Conservation (phyloP, 2,113 vertebrate species). For the Acrocephalus arundinaceus region DNA sequence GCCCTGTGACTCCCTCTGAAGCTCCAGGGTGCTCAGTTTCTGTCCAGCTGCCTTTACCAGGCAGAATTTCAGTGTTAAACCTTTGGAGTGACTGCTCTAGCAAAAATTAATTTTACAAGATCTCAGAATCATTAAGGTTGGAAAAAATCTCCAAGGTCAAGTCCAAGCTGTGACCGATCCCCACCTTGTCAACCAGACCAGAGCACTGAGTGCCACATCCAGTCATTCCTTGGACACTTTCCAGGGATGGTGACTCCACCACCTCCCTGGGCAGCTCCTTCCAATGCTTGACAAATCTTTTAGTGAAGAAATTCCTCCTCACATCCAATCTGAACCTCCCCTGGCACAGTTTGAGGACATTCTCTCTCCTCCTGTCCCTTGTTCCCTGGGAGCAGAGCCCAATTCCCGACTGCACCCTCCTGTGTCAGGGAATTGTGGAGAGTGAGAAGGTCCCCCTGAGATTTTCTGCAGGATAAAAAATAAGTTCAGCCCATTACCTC, state of each 20-base stretch:
- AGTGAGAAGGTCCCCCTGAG: fast-evolving
- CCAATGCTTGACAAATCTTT: neutral
- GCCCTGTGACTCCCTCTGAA: neutral
- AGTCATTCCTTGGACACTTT: neutral
- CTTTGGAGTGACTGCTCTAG: neutral
- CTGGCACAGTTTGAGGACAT: neutral
- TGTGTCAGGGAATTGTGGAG: neutral
- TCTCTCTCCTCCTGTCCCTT: neutral
- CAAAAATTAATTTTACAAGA: neutral
- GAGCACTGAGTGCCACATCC: neutral
- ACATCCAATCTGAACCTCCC: neutral
- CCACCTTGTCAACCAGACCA: neutral
- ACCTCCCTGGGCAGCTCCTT: neutral
- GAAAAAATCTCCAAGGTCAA: neutral
- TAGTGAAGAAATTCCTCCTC: neutral
- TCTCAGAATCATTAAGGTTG: neutral
- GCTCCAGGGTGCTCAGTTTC: neutral
- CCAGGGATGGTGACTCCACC: neutral
- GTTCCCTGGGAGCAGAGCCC: neutral
- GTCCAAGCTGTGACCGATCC: neutral
- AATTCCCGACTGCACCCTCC: neutral
- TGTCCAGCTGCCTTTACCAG: too few relatives aligned
- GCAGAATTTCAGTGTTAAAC: neutral
- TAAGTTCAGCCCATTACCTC: neutral
- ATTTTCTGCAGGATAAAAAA: neutral